Evolutionary conservation across 2,113 vertebrate genomes (phyloP), one percentile per base, ranked within the genome.

Genomic region (Amia ocellicauda): DNA sequence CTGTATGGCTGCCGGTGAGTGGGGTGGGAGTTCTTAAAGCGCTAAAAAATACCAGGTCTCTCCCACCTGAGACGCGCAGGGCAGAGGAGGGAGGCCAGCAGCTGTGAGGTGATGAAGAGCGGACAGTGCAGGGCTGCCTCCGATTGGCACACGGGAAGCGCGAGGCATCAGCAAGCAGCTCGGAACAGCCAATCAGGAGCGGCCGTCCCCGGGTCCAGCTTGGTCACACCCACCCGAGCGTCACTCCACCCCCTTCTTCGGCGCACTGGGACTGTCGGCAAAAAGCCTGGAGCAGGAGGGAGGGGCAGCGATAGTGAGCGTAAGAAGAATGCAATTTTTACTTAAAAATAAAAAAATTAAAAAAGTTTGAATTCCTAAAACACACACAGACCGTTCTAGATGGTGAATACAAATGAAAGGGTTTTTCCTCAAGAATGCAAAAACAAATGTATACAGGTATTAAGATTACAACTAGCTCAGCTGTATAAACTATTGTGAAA

Each of bases 221-320:
- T n/a, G n/a, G 41, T 43, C 36, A 45, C 23, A 57, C 8, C n/a
- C 3, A 29, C 27, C 7, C 27, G 1, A 26, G 14, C 27, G 24
- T 77, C 62, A 78, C 53, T 78, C 76, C 1, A n/a, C 59, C 45
- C n/a, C 28, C 47, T 47, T 52, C 64, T 71, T 75, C 52, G 69
- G 64, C 49, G 58, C 54, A n/a, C 47, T 22, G 14, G 76, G 60
- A 13, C 66, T 61, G 23, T 78, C 76, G 43, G 60, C 2, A 43
- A 78, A 78, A 1, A 59, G 27, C 62, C 76, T 78, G 71, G 27
- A 41, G 29, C 24, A 42, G 16, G 20, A 28, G 10, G 22, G 11
- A 40, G 17, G 53, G 45, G n/a, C 41, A 5, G n/a, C 52, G 47
- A 17, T 8, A 7, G 19, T 5, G 8, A 10, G 14, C n/a, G n/a